Conservation (phyloP, 2,888 invertebrate genomes). For the Mamestra brassicae region DNA sequence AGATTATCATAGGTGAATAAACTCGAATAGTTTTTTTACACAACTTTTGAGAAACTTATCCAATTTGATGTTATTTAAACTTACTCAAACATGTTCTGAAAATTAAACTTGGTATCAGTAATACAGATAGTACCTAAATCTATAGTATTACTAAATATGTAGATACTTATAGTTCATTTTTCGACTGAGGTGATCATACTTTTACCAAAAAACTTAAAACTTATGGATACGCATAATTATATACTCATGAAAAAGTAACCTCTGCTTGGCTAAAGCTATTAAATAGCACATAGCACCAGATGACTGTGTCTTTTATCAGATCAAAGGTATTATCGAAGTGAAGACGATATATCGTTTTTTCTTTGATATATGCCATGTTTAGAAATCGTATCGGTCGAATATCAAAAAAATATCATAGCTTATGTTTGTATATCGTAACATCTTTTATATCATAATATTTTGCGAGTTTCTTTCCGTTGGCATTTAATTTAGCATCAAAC, state of each 20-base stretch:
- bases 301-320: too few relatives aligned
- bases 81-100: slow-evolving; percentile 18
- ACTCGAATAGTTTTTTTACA: slow-evolving; percentile 17
- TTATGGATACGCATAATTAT: too few relatives aligned
- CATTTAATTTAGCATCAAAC: not conserved
- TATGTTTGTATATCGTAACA: not conserved
- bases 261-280: too few relatives aligned
- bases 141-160: not conserved
- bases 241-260: too few relatives aligned
- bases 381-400: not conserved
- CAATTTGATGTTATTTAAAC: slow-evolving; percentile 42
- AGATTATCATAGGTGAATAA: slow-evolving; percentile 1
- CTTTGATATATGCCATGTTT: not conserved
- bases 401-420: not conserved
- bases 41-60: slow-evolving; percentile 35
- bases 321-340: too few relatives aligned
- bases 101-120: slow-evolving; percentile 19
- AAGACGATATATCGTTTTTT: not conserved
- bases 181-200: not conserved
- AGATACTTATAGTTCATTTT: not conserved
- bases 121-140: not conserved
- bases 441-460: not conserved
- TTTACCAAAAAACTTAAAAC: not conserved
- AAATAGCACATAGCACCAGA: too few relatives aligned
- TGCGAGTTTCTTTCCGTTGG: not conserved